phyloP scores from a whole-genome alignment of 1,140 invertebrate species.

The Zaprionus kolodkinae region DNA sequence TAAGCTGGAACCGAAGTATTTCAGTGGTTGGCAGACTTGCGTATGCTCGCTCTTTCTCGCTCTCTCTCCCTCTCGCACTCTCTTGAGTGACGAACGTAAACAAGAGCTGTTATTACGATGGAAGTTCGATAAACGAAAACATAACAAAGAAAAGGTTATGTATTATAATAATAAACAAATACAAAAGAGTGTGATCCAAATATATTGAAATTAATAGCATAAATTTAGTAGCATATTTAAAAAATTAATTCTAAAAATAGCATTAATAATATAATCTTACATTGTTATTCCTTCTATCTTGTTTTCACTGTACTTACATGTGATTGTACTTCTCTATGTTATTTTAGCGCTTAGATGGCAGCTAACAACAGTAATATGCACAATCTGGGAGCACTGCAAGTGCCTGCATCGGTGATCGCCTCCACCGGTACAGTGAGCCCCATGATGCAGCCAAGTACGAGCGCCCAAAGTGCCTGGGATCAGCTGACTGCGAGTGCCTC shows the following conservation, averaged over 20 bases:
- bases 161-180: not conserved
- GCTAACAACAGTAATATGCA: slow-evolving; percentile 74
- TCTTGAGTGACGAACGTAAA: slow-evolving; percentile 41
- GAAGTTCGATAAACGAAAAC: slow-evolving; percentile 2
- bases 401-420: slow-evolving; percentile 72
- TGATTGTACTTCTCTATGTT: slow-evolving; percentile 33
- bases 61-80: slow-evolving; percentile 15
- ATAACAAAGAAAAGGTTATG: no score
- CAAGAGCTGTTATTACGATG: slow-evolving; percentile 32
- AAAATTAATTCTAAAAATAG: no score
- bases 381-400: slow-evolving; percentile 53
- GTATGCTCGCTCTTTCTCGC: slow-evolving; percentile 13
- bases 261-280: not conserved
- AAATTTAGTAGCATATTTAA: not conserved
- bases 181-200: not conserved
- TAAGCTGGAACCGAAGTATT: slow-evolving; percentile 53
- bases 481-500: slow-evolving; percentile 77
- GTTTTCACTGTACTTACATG: slow-evolving; percentile 20
- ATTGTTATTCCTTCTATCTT: not conserved
- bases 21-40: slow-evolving; percentile 44
- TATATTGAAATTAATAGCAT: not conserved
- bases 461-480: slow-evolving; percentile 79
- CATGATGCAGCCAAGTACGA: slow-evolving; percentile 52
- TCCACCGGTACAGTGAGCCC: slow-evolving; percentile 67
- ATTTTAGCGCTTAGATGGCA: slow-evolving; percentile 69